Evolutionary conservation across 2,888 invertebrate species (phyloP), one percentile per base, ranked within the genome.

Genomic region (Aspidiotus destructor): DNA sequence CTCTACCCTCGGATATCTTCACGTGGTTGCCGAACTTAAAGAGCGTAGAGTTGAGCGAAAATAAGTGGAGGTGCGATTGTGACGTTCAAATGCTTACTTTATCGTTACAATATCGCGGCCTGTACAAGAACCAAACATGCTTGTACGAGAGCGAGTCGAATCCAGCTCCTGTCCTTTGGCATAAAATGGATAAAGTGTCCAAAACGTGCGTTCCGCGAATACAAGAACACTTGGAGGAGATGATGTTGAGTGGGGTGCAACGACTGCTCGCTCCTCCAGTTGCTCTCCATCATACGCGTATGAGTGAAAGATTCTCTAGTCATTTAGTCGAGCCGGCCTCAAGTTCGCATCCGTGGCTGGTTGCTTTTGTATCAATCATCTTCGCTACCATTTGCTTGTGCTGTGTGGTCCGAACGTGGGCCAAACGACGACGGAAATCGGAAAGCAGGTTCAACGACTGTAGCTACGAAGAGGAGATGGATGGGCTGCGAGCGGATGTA

Each of bases 61-160:
- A 63, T 54, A 52, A 41, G 52, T 63, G 63, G 63, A 28, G 63
- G 1, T 63, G 63, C 63, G 63, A 63, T 41, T 63, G 63, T 54
- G 63, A 63, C 53, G 41, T 63, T 13, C 63, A 63, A 28, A 63
- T 40, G 8, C 13, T 63, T 40, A 13, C 53, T 17, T 15, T 63
- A 9, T 53, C 53, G 15, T 28, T 63, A 10, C 17, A 7, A 16
- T 41, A 53, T 8, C 63, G 63, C 3, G 40, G 63, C 7, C 54
- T 63, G 53, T 63, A 63, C n/a, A 63, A 52, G n/a, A 53, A 63
- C 10, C 54, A 54, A n/a, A 54, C 48, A 28, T 63, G 63, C 63
- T 41, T 15, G 7, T 54, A 63, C 63, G 63, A 41, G 15, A 63
- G 28, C 40, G 7, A n/a, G 1, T 53, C 63, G 48, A 62, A 13